phyloP scores from a whole-genome alignment of 1,140 invertebrate species.

The Pararge aegeria region DNA sequence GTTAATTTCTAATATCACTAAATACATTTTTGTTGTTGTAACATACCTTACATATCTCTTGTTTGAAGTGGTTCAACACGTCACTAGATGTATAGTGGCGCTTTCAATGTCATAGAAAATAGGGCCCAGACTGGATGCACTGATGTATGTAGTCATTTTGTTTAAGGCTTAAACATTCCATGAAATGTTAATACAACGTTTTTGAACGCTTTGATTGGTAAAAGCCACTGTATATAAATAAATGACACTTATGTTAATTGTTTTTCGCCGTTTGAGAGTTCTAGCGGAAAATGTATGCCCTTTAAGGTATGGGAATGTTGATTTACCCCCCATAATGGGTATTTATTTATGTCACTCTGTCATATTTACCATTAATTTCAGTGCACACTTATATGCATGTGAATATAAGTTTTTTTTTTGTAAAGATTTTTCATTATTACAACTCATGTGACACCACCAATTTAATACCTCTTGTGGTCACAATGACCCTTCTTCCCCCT shows the following conservation, averaged over 20 bases:
- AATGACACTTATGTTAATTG: slow-evolving; percentile 33
- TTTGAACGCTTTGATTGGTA: slow-evolving; percentile 68
- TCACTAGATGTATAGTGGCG: too few relatives aligned
- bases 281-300: background rate
- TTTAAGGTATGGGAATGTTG: background rate
- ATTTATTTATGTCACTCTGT: background rate
- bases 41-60: too few relatives aligned
- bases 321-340: background rate
- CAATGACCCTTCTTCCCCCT: background rate
- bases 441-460: too few relatives aligned
- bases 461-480: too few relatives aligned
- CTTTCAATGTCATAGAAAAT: background rate
- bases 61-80: too few relatives aligned
- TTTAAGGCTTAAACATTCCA: slow-evolving; percentile 75
- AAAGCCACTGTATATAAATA: slow-evolving; percentile 54
- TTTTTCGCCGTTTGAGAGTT: slow-evolving; percentile 32
- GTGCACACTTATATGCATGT: background rate
- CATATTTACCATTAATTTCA: background rate
- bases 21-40: too few relatives aligned
- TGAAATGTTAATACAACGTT: slow-evolving; percentile 61
- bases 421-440: too few relatives aligned
- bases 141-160: slow-evolving; percentile 63
- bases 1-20: too few relatives aligned
- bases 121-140: slow-evolving; percentile 30
- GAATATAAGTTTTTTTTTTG: too few relatives aligned